phyloP scores from a whole-genome alignment of 2,888 invertebrate species.

The Rhamphomyia laevipes region DNA sequence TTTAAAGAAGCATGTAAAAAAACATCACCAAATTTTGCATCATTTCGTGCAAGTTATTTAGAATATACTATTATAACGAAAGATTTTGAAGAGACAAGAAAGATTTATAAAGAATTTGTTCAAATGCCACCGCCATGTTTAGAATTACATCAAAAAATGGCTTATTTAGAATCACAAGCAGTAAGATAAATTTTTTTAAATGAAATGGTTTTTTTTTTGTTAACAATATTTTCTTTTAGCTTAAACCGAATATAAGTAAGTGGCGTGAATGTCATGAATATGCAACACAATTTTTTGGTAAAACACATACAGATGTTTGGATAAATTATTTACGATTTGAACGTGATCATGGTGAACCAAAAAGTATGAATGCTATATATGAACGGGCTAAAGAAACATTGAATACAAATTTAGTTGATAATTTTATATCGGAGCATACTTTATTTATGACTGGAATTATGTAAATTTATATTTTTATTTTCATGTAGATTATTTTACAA shows the following conservation, averaged over 20 bases:
- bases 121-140: slow-evolving; percentile 46
- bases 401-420: slow-evolving; percentile 27
- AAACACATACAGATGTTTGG: slow-evolving; percentile 55
- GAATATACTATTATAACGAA: slow-evolving; percentile 20
- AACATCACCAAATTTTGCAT: slow-evolving; percentile 21
- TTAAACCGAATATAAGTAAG: slow-evolving; percentile 36
- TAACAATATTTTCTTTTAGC: slow-evolving; percentile 26
- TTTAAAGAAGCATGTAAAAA: slow-evolving; percentile 25
- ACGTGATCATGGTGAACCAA: slow-evolving; percentile 46
- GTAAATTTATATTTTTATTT: background rate
- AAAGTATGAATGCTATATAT: slow-evolving; percentile 44
- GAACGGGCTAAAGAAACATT: slow-evolving; percentile 50
- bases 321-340: slow-evolving; percentile 61
- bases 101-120: slow-evolving; percentile 48
- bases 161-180: slow-evolving; percentile 34
- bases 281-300: slow-evolving; percentile 54
- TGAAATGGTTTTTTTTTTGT: slow-evolving; percentile 10
- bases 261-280: slow-evolving; percentile 51
- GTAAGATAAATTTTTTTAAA: slow-evolving; percentile 19
- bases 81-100: slow-evolving; percentile 47
- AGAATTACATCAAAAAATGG: slow-evolving; percentile 51
- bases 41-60: slow-evolving; percentile 26
- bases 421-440: slow-evolving; percentile 21
- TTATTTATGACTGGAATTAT: slow-evolving; percentile 11
- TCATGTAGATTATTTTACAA: too few relatives aligned